Evolutionary conservation across 2,113 vertebrate genomes (phyloP), one percentile per base, ranked within the genome.

Genomic region (Bubalus kerabau): DNA sequence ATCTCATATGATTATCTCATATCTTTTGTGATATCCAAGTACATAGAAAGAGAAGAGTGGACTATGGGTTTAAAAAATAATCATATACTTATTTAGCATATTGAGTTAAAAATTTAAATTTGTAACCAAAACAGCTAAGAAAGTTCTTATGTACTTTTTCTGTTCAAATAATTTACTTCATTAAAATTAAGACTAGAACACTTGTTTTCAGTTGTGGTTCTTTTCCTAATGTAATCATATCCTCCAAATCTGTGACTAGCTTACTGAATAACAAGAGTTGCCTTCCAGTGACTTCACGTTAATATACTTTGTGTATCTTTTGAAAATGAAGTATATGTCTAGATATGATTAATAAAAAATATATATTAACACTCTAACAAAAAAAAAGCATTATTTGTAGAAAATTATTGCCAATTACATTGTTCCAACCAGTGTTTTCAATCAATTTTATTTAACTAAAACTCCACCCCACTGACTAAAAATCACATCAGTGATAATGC

Each of bases 391-490:
- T 82, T 90, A 14, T 96, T 97, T 90, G 5, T 94, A 90, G 74
- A 96, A 95, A 92, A 96, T 76, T 74, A 36, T 74, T 89, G 91
- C 94, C 89, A 92, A 83, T 94, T 87, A 78, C 62, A n/a, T 62
- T 83, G 23, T 93, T 92, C 59, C 76, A 19, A 91, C 46, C 82
- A 78, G n/a, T 36, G 67, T 91, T 81, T 71, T 92, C 67, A 97
- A 76, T 96, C 60, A 83, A 14, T 91, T 96, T 94, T 71, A 88
- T 88, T 95, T 95, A 86, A 86, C 82, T 87, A 52, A 94, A 95
- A 80, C 4, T 40, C 76, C 19, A 80, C 56, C 3, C 17, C 30
- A 36, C 26, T 24, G 59, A 94, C 80, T 90, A 76, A 98, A 40
- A 97, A 91, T 95, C 40, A 48, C 36, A 67, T 56, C 78, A 90